A percentile compares a stretch with the other conserved stretches of the same genome.
Conservation (phyloP, 2,797 vertebrate genomes). For the Sarcoramphus papa region DNA sequence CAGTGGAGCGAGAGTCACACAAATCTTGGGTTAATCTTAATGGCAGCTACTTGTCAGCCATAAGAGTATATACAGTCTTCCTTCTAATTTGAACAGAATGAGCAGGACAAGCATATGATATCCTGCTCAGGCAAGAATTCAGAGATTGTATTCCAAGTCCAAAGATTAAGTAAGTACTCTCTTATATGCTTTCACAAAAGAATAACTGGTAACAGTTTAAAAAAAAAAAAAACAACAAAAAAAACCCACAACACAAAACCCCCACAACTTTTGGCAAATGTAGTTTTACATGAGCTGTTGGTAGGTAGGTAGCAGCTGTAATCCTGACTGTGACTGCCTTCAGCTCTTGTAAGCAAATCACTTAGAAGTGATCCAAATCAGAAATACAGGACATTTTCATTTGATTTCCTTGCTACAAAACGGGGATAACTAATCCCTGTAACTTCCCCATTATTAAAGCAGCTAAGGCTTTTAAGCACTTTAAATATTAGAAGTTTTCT, state of each 20-base stretch:
- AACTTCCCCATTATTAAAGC: neutral
- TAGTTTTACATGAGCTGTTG: neutral
- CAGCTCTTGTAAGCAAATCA: neutral
- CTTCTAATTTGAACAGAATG: neutral
- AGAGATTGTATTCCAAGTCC: neutral
- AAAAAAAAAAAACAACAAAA: neutral
- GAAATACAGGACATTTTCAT: neutral
- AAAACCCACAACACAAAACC: neutral
- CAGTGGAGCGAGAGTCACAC: neutral
- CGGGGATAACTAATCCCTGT: fast-evolving
- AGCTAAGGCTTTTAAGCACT: neutral
- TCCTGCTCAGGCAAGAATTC: neutral
- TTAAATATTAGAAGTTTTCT: neutral
- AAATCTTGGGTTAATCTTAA: neutral
- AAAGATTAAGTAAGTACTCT: neutral
- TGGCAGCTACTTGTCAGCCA: neutral
- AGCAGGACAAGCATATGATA: neutral
- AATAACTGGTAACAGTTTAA: neutral
- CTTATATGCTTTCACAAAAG: neutral
- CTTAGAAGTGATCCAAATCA: neutral
- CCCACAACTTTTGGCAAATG: neutral
- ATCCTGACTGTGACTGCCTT: neutral
- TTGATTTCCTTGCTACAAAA: neutral
- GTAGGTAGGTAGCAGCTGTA: neutral
- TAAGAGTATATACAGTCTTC: neutral